Evolutionary conservation across 2,888 invertebrate genomes (phyloP).

Genomic region (Charanyca ferruginea): DNA sequence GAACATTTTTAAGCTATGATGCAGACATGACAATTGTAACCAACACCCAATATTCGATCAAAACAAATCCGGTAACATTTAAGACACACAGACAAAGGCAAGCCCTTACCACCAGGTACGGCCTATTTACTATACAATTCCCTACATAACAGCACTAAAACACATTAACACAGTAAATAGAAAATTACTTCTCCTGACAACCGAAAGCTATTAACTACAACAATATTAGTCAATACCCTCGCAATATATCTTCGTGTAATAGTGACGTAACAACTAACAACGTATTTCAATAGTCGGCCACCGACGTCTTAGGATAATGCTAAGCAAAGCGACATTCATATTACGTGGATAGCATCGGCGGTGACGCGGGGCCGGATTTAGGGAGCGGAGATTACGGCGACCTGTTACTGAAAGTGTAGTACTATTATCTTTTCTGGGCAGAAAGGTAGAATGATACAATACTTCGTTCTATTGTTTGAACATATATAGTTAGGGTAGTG

Average conservation of each 20-base stretch:
- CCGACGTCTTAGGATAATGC: constrained; percentile 51
- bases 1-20: no score
- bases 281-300: constrained; percentile 48
- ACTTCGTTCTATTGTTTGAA: no score
- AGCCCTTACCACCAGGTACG: no score
- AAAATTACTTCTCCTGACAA: not conserved
- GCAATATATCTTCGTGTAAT: constrained; percentile 15
- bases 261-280: constrained; percentile 27
- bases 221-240: constrained; percentile 29
- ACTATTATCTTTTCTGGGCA: no score
- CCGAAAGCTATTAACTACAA: constrained; percentile 3
- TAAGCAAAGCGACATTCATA: constrained; percentile 57
- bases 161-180: constrained; percentile 7
- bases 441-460: not conserved
- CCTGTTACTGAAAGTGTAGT: not conserved
- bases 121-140: not conserved
- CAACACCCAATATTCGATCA: no score
- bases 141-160: not conserved
- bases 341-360: constrained; percentile 53
- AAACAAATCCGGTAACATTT: no score
- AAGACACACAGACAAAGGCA: no score
- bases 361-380: constrained; percentile 32
- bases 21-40: no score
- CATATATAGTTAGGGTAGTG: no score
- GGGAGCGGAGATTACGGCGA: not conserved